These are phyloP conservation scores for Tribolium castaneum DNA, from an alignment of 1,140 invertebrate genomes.

Conservation along the genomic window DNA sequence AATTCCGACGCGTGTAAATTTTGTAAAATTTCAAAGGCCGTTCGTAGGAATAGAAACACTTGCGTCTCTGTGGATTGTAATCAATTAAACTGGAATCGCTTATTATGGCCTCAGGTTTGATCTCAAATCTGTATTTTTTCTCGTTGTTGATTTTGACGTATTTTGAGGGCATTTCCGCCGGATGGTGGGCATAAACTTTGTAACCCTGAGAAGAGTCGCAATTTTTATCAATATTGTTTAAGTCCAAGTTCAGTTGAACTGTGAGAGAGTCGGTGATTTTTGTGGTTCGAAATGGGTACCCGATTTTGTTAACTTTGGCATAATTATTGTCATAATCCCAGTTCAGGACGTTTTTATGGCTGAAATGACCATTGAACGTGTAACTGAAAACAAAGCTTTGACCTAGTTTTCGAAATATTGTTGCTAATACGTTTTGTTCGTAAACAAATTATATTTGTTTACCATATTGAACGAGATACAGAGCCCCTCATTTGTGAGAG, in stretches of 20 bases:
- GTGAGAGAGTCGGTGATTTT: slow-evolving; percentile 69
- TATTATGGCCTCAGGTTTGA: slow-evolving; percentile 41
- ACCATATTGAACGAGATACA: not conserved
- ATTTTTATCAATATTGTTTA: not conserved
- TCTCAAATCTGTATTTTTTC: not conserved
- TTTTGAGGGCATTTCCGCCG: not conserved
- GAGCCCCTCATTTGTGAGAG: not conserved
- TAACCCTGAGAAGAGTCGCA: not conserved
- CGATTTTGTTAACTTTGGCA: slow-evolving; percentile 36
- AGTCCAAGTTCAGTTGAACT: slow-evolving; percentile 66
- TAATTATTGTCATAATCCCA: not conserved
- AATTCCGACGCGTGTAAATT: slow-evolving; percentile 80
- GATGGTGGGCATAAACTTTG: not conserved
- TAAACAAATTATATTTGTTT: not conserved
- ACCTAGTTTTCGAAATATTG: not conserved
- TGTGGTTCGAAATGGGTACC: not conserved
- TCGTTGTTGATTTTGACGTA: not conserved
- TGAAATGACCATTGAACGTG: not conserved
- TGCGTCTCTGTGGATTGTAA: slow-evolving; percentile 66
- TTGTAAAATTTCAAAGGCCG: slow-evolving; percentile 69
- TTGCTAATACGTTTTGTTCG: slow-evolving; percentile 38
- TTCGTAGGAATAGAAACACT: slow-evolving; percentile 70
- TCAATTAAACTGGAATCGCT: slow-evolving; percentile 66
- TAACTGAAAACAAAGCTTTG: not conserved
- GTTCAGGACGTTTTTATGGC: not conserved